Percentiles rank a stretch among this genome's conserved stretches.
Evolutionary conservation across 2,888 invertebrate genomes (phyloP).

Genomic region (Drosophila siamana): DNA sequence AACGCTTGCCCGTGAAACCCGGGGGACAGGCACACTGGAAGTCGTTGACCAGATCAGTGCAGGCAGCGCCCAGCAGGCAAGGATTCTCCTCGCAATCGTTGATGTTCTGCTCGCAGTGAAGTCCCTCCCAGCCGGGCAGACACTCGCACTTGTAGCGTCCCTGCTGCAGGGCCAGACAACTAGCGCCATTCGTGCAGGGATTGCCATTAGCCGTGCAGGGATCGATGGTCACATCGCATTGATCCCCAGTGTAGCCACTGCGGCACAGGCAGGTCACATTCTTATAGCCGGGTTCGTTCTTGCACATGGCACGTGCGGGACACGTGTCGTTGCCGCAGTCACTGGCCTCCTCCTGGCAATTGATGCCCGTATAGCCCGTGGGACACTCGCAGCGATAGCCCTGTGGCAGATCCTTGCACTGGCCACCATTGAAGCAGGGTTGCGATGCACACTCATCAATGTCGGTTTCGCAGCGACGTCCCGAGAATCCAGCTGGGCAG

Average conservation of each 20-base stretch:
- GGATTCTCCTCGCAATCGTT: slow-evolving; percentile 97
- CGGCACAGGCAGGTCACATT: slow-evolving; percentile 97
- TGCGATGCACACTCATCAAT: slow-evolving; percentile 97
- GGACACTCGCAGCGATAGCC: slow-evolving; percentile 96
- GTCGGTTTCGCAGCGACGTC: slow-evolving; percentile 96
- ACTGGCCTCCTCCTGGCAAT: slow-evolving; percentile 96
- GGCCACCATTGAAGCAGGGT: slow-evolving; percentile 97
- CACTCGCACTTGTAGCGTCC: slow-evolving; percentile 98
- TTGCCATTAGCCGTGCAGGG: slow-evolving; percentile 95
- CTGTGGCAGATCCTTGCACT: slow-evolving; percentile 96
- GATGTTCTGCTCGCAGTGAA: slow-evolving; percentile 96
- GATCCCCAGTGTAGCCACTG: slow-evolving; percentile 96
- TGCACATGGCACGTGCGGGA: slow-evolving; percentile 98
- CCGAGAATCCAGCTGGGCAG: slow-evolving; percentile 97
- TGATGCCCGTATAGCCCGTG: slow-evolving; percentile 94
- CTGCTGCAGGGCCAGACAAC: slow-evolving; percentile 95
- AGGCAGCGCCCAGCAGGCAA: slow-evolving; percentile 94
- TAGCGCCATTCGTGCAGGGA: slow-evolving; percentile 95
- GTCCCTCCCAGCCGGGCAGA: slow-evolving; percentile 98
- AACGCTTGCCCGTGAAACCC: slow-evolving; percentile 98
- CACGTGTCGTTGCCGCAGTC: slow-evolving; percentile 96
- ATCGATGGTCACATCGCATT: slow-evolving; percentile 96
- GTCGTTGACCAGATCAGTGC: slow-evolving; percentile 97
- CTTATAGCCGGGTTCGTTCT: slow-evolving; percentile 95
- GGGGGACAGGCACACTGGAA: slow-evolving; percentile 97